Evolutionary conservation across 2,888 invertebrate genomes (phyloP), one percentile per base, ranked within the genome.

Genomic region (Drosophila greeni): DNA sequence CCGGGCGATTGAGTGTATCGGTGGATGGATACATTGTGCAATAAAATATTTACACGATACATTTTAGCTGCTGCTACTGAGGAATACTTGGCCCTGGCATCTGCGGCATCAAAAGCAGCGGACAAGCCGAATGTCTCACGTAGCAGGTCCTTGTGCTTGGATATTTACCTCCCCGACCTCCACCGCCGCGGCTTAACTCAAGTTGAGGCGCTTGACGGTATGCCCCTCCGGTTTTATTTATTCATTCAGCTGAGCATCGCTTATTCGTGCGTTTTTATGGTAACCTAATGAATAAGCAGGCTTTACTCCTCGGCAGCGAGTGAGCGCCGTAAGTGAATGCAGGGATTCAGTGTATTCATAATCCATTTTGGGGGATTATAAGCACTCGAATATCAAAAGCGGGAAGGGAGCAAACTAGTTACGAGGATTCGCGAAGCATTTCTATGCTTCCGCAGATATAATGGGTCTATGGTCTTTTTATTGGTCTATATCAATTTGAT

Each of bases 31-130:
- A 83, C 76, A 83, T 83, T 74, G 82, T 79, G 82, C 84, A 81
- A 79, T 79, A 72, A 79, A 83, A 79, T 79, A 79, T 79, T 79
- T 81, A 78, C 81, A 78, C 75, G 75, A 73, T 75, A 76, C 78
- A 76, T 82, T 82, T 80, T 33, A 73, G 70, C 71, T 73, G 71
- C 71, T 70, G 69, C 65, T 69, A 68, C 62, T 57, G 65, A 60
- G 69, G 51, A 62, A 62, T 59, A 57, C 52, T 69, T 69, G 55
- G 48, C 33, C 68, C 45, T 70, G 52, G 64, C 70, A 70, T 70
- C 67, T 68, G 45, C 43, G 60, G 49, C 68, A 68, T 68, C 69
- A 68, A 60, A 68, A 49, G 53, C 61, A 23, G 43, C 53, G 29
- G 36, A 14, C 55, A 48, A 42, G 60, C 48, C 29, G 49, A 57